These are phyloP conservation scores for Mormyrus iriodes DNA, from an alignment of 2,113 vertebrate genomes.

Conservation along the genomic window DNA sequence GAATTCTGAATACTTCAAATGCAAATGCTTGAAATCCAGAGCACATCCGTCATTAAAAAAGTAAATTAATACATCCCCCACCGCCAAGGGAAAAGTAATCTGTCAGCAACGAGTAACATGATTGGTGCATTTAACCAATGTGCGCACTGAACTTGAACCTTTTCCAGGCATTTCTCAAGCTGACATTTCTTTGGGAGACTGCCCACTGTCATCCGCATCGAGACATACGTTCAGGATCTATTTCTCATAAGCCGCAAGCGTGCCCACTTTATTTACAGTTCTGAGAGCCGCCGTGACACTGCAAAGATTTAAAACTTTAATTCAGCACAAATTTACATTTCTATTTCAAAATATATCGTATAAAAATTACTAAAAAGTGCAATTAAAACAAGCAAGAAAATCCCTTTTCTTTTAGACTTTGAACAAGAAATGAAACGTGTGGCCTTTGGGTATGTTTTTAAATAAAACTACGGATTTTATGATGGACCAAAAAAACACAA, in stretches of 20 bases:
- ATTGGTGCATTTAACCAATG: constrained; percentile 11
- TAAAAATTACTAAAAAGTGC: not conserved
- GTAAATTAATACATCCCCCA: not conserved
- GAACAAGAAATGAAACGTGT: not conserved
- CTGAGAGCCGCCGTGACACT: not conserved
- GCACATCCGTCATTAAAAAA: not conserved
- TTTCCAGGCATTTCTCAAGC: not conserved
- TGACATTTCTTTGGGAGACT: constrained; percentile 8
- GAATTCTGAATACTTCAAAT: not conserved
- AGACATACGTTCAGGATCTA: not conserved
- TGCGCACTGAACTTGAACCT: constrained; percentile 7
- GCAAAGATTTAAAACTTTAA: not conserved
- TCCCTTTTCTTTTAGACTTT: not conserved
- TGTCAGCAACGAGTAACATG: not conserved
- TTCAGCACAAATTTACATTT: not conserved
- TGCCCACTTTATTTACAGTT: not conserved
- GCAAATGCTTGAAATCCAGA: not conserved
- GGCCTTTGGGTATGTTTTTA: not conserved
- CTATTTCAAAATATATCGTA: not conserved
- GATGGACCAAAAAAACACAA: not conserved
- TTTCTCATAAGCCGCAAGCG: not conserved
- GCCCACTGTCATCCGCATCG: not conserved
- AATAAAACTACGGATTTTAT: not conserved
- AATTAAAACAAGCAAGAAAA: not conserved
- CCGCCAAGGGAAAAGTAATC: not conserved